Conservation (phyloP, 2,113 vertebrate species). For the Chaetura pelagica region DNA sequence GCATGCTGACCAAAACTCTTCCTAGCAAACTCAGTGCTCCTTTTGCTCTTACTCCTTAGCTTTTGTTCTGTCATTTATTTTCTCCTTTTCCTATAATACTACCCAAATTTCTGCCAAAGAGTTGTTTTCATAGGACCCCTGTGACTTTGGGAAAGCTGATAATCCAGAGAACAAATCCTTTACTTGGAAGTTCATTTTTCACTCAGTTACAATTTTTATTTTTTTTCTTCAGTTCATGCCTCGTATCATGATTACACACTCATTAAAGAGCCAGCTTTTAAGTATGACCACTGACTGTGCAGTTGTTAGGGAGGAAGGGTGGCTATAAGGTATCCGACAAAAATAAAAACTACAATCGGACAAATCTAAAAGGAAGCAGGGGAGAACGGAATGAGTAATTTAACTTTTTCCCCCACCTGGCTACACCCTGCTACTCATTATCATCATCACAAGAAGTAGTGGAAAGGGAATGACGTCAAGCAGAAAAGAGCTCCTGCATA, state of each 20-base stretch:
- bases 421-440: not conserved
- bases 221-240: not conserved
- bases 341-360: not conserved
- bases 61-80: not conserved
- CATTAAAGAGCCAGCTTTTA: not conserved
- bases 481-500: not conserved
- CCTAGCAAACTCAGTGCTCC: not conserved
- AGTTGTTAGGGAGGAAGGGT: not conserved
- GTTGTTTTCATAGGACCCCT: not conserved
- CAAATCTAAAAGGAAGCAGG: not conserved
- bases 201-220: not conserved
- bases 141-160: not conserved
- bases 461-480: not conserved
- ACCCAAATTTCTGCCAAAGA: not conserved
- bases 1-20: not conserved
- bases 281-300: not conserved
- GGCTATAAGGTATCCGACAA: not conserved
- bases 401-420: rapidly evolving
- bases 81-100: not conserved
- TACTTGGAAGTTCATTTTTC: not conserved
- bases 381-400: not conserved
- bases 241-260: not conserved
- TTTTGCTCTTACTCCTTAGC: not conserved
- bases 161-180: not conserved
- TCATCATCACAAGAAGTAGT: rapidly evolving